Conservation (phyloP, 2,888 invertebrate genomes). For the Heliothis peltigera region DNA sequence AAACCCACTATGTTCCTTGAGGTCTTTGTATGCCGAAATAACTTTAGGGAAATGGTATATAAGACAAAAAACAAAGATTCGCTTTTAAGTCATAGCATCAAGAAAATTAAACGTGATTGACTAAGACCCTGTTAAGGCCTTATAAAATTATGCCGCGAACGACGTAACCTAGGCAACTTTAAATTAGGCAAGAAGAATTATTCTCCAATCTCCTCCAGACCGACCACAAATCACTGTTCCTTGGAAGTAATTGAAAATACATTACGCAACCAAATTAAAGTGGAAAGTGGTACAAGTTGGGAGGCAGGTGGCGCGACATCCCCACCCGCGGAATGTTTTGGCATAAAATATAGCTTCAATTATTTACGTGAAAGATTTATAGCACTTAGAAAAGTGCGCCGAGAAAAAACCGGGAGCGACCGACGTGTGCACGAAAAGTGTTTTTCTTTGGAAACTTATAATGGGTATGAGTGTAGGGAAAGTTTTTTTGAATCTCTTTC, state of each 20-base stretch:
- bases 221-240: slow-evolving; percentile 88
- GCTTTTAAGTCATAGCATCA: not conserved
- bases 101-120: slow-evolving; percentile 30
- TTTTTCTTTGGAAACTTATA: slow-evolving; percentile 90
- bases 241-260: slow-evolving; percentile 90
- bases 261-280: slow-evolving; percentile 90
- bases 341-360: slow-evolving; percentile 91
- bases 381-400: slow-evolving; percentile 89
- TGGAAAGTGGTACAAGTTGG: slow-evolving; percentile 89
- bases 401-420: slow-evolving; percentile 86
- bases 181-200: slow-evolving; percentile 85
- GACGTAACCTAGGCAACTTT: slow-evolving; percentile 72
- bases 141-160: slow-evolving; percentile 45
- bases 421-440: slow-evolving; percentile 90
- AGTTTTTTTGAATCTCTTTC: slow-evolving; percentile 88
- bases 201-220: slow-evolving; percentile 83
- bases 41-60: no score
- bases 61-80: not conserved
- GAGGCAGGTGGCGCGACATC: slow-evolving; percentile 87
- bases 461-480: slow-evolving; percentile 88
- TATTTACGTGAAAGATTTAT: slow-evolving; percentile 90
- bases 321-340: slow-evolving; percentile 89
- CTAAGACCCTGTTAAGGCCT: slow-evolving; percentile 38
- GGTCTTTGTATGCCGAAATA: no score
- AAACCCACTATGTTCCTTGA: no score